These are phyloP conservation scores for Chaetops frenatus DNA, from an alignment of 2,113 vertebrate genomes.

Conservation along the genomic window DNA sequence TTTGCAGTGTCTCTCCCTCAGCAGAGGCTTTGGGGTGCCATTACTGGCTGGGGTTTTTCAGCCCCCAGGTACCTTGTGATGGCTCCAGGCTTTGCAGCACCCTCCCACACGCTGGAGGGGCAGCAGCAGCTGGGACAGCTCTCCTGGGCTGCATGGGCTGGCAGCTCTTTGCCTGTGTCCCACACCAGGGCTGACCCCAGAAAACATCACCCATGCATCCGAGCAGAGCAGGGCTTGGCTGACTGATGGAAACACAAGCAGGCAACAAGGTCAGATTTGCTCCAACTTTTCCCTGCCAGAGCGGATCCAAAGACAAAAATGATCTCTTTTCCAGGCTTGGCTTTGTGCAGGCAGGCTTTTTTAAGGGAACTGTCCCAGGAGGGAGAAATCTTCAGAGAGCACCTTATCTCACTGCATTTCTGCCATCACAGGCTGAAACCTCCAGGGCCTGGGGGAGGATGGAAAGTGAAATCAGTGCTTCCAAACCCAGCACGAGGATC, in stretches of 20 bases:
- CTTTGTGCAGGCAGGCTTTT: background rate
- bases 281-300: background rate
- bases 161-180: background rate
- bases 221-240: background rate
- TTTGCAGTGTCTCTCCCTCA: background rate
- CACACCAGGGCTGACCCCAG: background rate
- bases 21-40: background rate
- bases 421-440: conserved; percentile 27
- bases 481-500: background rate
- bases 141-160: background rate
- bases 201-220: fast-evolving
- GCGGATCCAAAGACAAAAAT: background rate
- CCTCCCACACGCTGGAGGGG: background rate
- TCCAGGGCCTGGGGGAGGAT: background rate
- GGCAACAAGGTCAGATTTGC: background rate
- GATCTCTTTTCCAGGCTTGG: background rate
- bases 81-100: background rate
- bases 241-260: background rate
- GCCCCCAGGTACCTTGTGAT: background rate
- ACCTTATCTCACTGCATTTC: background rate
- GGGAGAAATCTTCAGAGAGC: conserved; percentile 1
- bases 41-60: background rate
- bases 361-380: background rate
- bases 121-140: too few species aligned
- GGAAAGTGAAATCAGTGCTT: background rate